Evolutionary conservation across 2,888 invertebrate species (phyloP).

Genomic region (Idaea straminata): DNA sequence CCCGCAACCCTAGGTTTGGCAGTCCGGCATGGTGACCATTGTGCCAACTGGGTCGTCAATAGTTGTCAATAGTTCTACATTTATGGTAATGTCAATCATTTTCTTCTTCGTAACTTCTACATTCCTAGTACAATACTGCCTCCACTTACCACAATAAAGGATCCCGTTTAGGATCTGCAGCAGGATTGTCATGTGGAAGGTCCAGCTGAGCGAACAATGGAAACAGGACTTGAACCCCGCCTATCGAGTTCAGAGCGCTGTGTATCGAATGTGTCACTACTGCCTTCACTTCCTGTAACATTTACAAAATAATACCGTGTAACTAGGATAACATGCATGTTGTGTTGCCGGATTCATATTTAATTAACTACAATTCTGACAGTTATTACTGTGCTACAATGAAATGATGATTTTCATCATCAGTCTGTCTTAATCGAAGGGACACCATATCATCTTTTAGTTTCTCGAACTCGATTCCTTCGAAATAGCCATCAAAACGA

Average conservation of each 20-base stretch:
- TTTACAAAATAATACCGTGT: slow-evolving; percentile 2
- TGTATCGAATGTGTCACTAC: slow-evolving; percentile 99
- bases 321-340: too few species aligned
- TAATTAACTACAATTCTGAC: too few species aligned
- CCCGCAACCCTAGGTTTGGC: too few species aligned
- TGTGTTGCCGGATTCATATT: too few species aligned
- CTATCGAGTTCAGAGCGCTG: slow-evolving; percentile 98
- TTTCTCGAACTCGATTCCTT: too few species aligned
- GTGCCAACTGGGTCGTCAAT: too few species aligned
- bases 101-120: neutral
- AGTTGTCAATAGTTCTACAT: neutral
- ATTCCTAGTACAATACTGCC: neutral
- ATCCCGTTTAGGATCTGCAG: slow-evolving; percentile 91
- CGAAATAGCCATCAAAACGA: too few species aligned
- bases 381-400: too few species aligned
- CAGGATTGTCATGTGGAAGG: slow-evolving; percentile 91
- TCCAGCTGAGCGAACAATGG: slow-evolving; percentile 99
- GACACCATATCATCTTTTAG: too few species aligned
- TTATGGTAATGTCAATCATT: neutral
- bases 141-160: slow-evolving; percentile 90
- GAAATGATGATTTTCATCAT: too few species aligned
- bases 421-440: too few species aligned
- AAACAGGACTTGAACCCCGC: slow-evolving; percentile 98
- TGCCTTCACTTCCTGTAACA: slow-evolving; percentile 97
- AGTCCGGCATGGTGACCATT: too few species aligned